phyloP scores from a whole-genome alignment of 2,113 vertebrate genomes.

The Oreocharis arfaki region DNA sequence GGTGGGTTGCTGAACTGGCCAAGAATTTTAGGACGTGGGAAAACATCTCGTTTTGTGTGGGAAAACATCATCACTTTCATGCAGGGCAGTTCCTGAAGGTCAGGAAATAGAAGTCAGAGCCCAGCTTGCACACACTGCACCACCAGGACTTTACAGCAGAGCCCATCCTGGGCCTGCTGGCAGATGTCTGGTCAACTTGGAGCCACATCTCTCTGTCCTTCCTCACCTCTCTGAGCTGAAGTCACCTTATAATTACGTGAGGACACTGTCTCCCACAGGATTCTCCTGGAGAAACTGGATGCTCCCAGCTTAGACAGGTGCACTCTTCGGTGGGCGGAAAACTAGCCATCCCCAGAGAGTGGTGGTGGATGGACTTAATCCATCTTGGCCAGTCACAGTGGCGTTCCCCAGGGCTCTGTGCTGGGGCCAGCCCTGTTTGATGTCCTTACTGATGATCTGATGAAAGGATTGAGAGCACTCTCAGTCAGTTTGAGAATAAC shows the following conservation, averaged over 20 bases:
- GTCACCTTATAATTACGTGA: fast-evolving
- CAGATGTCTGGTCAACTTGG: neutral
- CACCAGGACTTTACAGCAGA: neutral
- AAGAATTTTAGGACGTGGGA: neutral
- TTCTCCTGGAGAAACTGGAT: neutral
- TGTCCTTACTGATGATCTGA: neutral
- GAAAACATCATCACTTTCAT: too few species aligned
- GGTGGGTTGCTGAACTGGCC: neutral
- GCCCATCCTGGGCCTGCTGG: neutral
- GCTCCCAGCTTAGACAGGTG: neutral
- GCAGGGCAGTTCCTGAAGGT: neutral
- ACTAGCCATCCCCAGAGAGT: too few species aligned
- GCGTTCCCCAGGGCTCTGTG: fast-evolving
- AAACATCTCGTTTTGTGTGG: neutral
- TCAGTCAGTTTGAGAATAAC: neutral
- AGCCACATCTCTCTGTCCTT: neutral
- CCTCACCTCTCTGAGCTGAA: neutral
- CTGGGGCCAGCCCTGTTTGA: neutral
- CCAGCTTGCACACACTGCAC: fast-evolving
- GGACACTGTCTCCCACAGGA: neutral
- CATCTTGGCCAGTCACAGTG: fast-evolving
- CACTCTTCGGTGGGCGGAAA: neutral
- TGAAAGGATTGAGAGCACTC: fast-evolving
- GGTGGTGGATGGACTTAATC: neutral
- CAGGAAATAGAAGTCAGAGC: neutral